These are phyloP conservation scores for Urosaurus nigricauda DNA, from an alignment of 2,797 vertebrate genomes.

Conservation along the genomic window DNA sequence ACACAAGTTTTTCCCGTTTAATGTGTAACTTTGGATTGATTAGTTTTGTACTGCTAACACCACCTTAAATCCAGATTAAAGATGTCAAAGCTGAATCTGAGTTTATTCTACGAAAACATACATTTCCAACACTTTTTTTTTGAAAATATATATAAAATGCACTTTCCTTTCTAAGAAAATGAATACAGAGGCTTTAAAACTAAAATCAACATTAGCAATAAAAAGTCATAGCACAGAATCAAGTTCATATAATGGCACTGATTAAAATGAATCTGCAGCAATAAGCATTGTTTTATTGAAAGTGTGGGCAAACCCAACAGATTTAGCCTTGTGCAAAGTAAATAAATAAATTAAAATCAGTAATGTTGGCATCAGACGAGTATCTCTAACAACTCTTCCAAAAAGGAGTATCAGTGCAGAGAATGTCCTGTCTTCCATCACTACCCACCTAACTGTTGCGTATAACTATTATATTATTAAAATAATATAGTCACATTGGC, in stretches of 20 bases:
- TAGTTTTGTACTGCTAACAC: not conserved
- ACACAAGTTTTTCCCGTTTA: not conserved
- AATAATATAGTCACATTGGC: not conserved
- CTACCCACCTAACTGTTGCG: not conserved
- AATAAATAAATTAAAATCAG: no score
- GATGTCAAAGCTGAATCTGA: not conserved
- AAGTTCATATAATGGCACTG: not conserved
- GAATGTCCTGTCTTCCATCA: not conserved
- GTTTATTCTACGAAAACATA: not conserved
- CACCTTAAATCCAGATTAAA: not conserved
- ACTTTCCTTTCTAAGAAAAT: not conserved
- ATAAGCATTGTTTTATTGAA: not conserved
- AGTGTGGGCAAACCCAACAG: not conserved
- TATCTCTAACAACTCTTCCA: not conserved
- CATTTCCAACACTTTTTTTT: not conserved
- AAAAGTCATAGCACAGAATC: not conserved
- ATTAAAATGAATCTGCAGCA: not conserved
- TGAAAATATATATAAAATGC: not conserved
- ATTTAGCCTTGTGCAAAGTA: no score
- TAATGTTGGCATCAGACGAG: not conserved
- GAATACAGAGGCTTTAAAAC: not conserved
- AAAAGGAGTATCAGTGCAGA: no score
- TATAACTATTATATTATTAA: not conserved
- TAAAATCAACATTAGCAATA: not conserved
- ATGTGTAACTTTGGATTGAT: not conserved